Evolutionary conservation across 2,888 invertebrate species (phyloP).

Genomic region (Nephrotoma appendiculata): DNA sequence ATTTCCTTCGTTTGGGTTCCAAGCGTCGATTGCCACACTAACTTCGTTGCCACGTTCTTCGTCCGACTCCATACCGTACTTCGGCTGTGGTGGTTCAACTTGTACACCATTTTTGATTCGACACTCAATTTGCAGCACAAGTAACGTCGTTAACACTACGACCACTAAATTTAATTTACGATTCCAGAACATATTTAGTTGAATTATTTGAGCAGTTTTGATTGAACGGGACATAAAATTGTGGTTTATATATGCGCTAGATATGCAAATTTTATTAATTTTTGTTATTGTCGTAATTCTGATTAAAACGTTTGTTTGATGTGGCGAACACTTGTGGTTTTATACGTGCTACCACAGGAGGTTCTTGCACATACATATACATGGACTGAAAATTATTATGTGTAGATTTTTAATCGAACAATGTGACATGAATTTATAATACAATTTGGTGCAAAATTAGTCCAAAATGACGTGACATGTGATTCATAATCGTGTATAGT

Average conservation of each 20-base stretch:
- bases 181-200: neutral
- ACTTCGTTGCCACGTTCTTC: neutral
- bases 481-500: neutral
- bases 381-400: neutral
- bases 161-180: neutral
- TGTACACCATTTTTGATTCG: neutral
- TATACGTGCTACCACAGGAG: neutral
- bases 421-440: neutral
- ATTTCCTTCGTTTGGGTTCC: constrained; percentile 33
- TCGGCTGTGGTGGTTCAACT: neutral
- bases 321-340: neutral
- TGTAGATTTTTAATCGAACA: neutral
- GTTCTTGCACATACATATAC: neutral
- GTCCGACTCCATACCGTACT: neutral
- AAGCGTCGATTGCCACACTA: constrained; percentile 22
- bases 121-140: neutral
- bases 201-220: neutral
- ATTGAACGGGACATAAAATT: neutral
- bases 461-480: neutral
- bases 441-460: neutral
- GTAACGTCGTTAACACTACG: neutral
- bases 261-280: neutral
- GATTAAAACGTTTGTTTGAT: neutral
- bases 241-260: neutral
- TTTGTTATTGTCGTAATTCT: neutral